Evolutionary conservation across 2,797 vertebrate genomes (phyloP), one percentile per base, ranked within the genome.

Genomic region (Intellagama lesueurii): DNA sequence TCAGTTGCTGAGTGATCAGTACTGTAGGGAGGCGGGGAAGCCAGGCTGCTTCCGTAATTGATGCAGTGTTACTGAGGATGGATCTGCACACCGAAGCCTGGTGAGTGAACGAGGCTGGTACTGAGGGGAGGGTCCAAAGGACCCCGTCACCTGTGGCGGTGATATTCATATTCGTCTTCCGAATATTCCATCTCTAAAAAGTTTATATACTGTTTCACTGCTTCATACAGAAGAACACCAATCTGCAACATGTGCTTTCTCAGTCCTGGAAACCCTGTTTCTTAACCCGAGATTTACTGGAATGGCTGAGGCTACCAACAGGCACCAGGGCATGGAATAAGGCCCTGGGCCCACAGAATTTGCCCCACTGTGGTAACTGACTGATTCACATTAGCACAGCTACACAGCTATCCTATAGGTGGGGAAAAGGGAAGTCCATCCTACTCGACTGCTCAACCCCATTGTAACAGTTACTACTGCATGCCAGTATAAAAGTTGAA

Each of bases 181-280:
- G 40, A 40, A 40, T 40, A 40, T 40, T 40, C 40, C 40, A 40
- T 40, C 40, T 40, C 40, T 40, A 40, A 40, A 40, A 40, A 40
- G 40, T 40, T 40, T 40, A 40, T 40, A 40, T 0, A 0, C 52
- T 22, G 64, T 9, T 76, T 35, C 1, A 26, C n/a, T 52, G 22
- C 5, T 1, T n/a, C 40, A n/a, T 7, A 64, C 40, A 40, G 40
- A 66, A 40, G n/a, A 26, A 12, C 16, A 64, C 56, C 40, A 14
- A 26, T 6, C 44, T 52, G 60, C 28, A 77, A 69, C 4, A n/a
- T 26, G 52, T 40, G 73, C 22, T 47, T 35, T 16, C 22, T 76
- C 78, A 19, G 5, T n/a, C 16, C 32, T 44, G 35, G 28, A 85
- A 76, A 19, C 26, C 1, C 16, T 28, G 11, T 40, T 69, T 22